Conservation (phyloP, 2,797 vertebrate genomes). For the Chelonia mydas region DNA sequence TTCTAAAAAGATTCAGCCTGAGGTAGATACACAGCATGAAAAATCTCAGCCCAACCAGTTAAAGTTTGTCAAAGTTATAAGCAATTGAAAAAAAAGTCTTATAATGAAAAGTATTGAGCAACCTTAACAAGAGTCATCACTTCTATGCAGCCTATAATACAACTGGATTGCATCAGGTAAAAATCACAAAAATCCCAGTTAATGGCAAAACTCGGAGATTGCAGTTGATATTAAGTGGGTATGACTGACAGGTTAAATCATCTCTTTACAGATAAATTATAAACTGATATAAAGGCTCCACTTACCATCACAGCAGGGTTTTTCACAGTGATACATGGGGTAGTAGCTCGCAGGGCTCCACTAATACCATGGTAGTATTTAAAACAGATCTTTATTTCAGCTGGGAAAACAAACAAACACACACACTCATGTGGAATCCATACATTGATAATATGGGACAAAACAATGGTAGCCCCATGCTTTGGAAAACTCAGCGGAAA, state of each 20-base stretch:
- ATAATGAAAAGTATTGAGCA: neutral
- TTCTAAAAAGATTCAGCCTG: neutral
- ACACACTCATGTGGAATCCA: neutral
- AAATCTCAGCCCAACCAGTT: neutral
- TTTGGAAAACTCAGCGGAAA: neutral
- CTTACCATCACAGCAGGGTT: constrained; percentile 94
- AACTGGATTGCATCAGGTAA: neutral
- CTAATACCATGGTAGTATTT: constrained; percentile 98
- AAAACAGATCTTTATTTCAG: constrained; percentile 98
- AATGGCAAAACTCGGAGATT: neutral
- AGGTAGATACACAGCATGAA: neutral
- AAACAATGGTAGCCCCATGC: neutral
- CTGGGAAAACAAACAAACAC: constrained; percentile 80
- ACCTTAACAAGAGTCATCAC: neutral
- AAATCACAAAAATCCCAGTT: neutral
- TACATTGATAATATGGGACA: neutral
- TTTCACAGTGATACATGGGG: constrained; percentile 98
- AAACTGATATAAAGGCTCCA: constrained; percentile 12
- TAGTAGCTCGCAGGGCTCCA: constrained; percentile 94
- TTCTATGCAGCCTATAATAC: neutral
- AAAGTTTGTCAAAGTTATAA: neutral
- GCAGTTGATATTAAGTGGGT: neutral
- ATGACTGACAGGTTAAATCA: neutral
- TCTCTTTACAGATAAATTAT: neutral
- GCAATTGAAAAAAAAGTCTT: neutral